Conservation (phyloP, 2,888 invertebrate genomes). For the Meloe dianella region DNA sequence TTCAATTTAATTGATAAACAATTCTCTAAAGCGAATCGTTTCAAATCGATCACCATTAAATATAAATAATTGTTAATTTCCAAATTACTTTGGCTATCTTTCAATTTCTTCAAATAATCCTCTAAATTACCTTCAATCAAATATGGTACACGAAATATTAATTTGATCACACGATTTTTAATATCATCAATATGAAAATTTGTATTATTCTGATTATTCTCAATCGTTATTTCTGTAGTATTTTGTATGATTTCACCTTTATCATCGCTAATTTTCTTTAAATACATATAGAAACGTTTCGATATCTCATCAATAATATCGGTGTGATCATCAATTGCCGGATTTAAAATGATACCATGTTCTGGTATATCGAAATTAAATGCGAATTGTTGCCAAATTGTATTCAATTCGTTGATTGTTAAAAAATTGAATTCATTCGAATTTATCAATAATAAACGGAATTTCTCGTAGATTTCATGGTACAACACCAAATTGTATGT, state of each 20-base stretch:
- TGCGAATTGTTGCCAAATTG: constrained; percentile 29
- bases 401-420: constrained; percentile 40
- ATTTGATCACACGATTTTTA: constrained; percentile 19
- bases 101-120: constrained; percentile 22
- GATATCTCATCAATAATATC: constrained; percentile 56
- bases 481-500: constrained; percentile 38
- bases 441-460: constrained; percentile 24
- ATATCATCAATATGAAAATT: constrained; percentile 15
- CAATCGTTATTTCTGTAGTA: neutral
- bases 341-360: constrained; percentile 64
- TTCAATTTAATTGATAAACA: constrained; percentile 13
- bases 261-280: constrained; percentile 22
- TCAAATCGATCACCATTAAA: constrained; percentile 28
- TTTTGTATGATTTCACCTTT: constrained; percentile 5
- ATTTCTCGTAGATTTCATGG: constrained; percentile 37
- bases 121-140: constrained; percentile 28
- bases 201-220: neutral
- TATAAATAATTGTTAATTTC: constrained; percentile 27
- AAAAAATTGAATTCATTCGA: constrained; percentile 23
- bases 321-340: constrained; percentile 61
- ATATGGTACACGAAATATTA: constrained; percentile 29
- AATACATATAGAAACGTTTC: constrained; percentile 24
- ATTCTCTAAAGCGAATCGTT: constrained; percentile 18
- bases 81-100: constrained; percentile 21
- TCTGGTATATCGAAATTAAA: constrained; percentile 64